phyloP scores from a whole-genome alignment of 2,888 invertebrate species.

The Oscheius onirici region DNA sequence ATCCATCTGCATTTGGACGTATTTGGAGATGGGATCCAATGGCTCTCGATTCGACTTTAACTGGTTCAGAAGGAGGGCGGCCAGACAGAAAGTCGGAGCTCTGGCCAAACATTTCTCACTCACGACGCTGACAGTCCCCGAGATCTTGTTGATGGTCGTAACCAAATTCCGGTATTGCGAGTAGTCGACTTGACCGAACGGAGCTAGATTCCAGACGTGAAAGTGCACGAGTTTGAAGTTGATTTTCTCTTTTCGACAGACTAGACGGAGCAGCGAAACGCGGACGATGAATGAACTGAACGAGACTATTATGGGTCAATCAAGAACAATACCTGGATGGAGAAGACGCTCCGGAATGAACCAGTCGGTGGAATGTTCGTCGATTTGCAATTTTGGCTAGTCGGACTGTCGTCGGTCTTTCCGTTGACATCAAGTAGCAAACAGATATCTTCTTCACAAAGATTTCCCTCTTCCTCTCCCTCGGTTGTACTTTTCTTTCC shows the following conservation, averaged over 20 bases:
- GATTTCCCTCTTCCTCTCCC: neutral
- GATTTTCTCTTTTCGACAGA: neutral
- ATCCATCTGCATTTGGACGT: neutral
- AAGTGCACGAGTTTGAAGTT: slow-evolving; percentile 1
- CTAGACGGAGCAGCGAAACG: neutral
- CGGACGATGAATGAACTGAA: neutral
- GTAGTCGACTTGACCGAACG: neutral
- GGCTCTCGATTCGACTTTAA: neutral
- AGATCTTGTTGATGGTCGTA: neutral
- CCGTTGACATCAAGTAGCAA: neutral
- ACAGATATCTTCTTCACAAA: neutral
- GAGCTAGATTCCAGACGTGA: neutral
- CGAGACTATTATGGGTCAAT: neutral
- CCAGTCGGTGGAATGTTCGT: neutral
- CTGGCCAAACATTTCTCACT: neutral
- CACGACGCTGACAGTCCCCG: neutral
- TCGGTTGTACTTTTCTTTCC: neutral
- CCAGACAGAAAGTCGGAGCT: slow-evolving; percentile 10
- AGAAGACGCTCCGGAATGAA: neutral
- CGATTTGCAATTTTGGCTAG: neutral
- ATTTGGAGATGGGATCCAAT: neutral
- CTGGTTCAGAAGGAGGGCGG: neutral
- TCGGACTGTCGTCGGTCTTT: neutral
- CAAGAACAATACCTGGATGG: neutral
- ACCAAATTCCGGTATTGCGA: neutral